Conservation (phyloP, 2,113 vertebrate species). For the Haemorhous mexicanus region DNA sequence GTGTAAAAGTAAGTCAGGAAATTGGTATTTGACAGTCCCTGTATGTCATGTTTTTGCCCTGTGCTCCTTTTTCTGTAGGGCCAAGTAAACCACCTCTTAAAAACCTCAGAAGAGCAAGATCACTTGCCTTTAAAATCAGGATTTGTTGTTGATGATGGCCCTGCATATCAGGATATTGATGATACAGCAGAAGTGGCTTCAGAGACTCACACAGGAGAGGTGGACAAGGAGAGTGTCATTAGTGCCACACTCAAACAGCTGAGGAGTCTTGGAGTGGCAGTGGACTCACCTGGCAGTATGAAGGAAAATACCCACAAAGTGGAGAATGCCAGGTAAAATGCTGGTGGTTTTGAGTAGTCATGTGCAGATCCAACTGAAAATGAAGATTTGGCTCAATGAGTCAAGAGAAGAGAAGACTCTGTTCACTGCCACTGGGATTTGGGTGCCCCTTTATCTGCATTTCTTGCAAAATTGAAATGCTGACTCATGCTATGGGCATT, state of each 20-base stretch:
- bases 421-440: not conserved
- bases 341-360: not conserved
- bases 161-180: slow-evolving; percentile 8
- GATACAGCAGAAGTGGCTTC: slow-evolving; percentile 25
- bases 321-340: slow-evolving; percentile 86
- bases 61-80: slow-evolving; percentile 69
- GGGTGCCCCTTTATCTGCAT: not conserved
- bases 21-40: not conserved
- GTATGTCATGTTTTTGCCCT: not conserved
- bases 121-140: slow-evolving; percentile 37
- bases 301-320: slow-evolving; percentile 70
- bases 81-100: slow-evolving; percentile 85
- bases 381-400: not conserved
- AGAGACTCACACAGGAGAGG: not conserved
- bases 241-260: slow-evolving; percentile 86
- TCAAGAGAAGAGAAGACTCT: not conserved
- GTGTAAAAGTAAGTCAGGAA: not conserved
- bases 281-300: slow-evolving; percentile 70
- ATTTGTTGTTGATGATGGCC: not conserved
- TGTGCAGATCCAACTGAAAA: not conserved
- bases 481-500: not conserved
- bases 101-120: slow-evolving; percentile 66
- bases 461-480: not conserved
- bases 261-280: slow-evolving; percentile 83
- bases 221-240: slow-evolving; percentile 77